A percentile compares a stretch with the other conserved stretches of the same genome.
These are phyloP conservation scores for Rhinogobius similis DNA, from an alignment of 2,113 vertebrate species.

Conservation along the genomic window DNA sequence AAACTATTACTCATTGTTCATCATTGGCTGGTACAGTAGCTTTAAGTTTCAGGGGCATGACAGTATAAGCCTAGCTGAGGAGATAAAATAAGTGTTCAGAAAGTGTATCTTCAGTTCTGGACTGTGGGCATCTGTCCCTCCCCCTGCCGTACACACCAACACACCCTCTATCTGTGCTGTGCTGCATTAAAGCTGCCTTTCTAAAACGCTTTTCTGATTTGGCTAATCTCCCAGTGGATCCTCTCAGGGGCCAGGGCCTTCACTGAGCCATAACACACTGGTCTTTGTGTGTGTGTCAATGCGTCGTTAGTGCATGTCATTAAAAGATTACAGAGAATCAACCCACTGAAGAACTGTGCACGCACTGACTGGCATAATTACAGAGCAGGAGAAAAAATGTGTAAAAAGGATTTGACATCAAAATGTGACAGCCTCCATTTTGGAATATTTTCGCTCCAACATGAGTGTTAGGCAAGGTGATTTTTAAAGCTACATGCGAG, in stretches of 20 bases:
- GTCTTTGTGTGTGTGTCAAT: constrained; percentile 42
- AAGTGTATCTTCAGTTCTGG: constrained; percentile 15
- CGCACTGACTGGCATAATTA: constrained; percentile 38
- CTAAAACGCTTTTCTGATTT: constrained; percentile 68
- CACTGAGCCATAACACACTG: constrained; percentile 47
- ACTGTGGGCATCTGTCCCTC: constrained; percentile 22
- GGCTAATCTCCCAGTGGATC: constrained; percentile 69
- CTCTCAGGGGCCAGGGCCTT: constrained; percentile 48
- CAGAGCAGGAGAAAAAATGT: constrained; percentile 19
- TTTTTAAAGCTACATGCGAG: constrained; percentile 30
- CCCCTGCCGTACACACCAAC: constrained; percentile 15
- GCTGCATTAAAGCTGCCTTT: constrained; percentile 53
- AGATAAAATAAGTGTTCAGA: constrained; percentile 10
- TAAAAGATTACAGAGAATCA: constrained; percentile 77
- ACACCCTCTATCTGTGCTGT: constrained; percentile 38
- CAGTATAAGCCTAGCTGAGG: neutral
- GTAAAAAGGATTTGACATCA: constrained; percentile 38
- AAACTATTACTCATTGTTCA: neutral
- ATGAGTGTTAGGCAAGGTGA: constrained; percentile 21
- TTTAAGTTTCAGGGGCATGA: constrained; percentile 2
- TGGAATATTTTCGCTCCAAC: constrained; percentile 11
- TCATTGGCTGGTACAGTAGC: neutral
- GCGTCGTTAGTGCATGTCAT: constrained; percentile 70
- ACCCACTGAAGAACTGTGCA: constrained; percentile 26
- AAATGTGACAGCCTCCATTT: constrained; percentile 28